Evolutionary conservation across 1,140 invertebrate genomes (phyloP).

Genomic region (Popillia japonica): DNA sequence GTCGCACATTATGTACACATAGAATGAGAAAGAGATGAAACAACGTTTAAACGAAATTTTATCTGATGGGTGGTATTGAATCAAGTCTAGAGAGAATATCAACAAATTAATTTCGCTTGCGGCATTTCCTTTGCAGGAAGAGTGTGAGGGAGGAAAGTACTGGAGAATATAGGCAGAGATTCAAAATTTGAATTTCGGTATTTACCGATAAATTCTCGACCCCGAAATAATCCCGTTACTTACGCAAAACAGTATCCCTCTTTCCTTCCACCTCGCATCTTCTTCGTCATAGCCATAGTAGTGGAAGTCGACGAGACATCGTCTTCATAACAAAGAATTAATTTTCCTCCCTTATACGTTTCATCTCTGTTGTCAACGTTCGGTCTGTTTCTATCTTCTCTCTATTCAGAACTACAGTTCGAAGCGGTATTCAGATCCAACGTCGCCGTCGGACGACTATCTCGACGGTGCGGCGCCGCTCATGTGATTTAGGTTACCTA

Average conservation of each 20-base stretch:
- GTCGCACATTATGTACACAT: not conserved
- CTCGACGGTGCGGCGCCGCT: no score
- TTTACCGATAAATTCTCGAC: constrained; percentile 31
- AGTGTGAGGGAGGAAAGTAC: no score
- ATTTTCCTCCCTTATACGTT: not conserved
- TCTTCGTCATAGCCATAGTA: not conserved
- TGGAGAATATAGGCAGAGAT: no score
- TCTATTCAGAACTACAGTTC: no score
- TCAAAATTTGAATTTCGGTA: constrained; percentile 25
- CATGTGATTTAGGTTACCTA: no score
- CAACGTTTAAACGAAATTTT: not conserved
- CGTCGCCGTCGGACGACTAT: no score
- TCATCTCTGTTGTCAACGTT: not conserved
- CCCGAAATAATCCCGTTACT: not conserved
- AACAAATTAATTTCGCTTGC: constrained; percentile 13
- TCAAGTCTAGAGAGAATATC: not conserved
- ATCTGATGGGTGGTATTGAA: constrained; percentile 15
- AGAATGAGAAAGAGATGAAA: not conserved
- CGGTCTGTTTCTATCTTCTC: not conserved
- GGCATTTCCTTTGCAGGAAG: not conserved
- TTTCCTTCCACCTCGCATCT: not conserved
- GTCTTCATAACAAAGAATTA: constrained; percentile 21
- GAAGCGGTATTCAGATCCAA: no score
- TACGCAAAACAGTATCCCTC: constrained; percentile 5
- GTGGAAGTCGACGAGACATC: not conserved